A percentile compares a stretch with the other conserved stretches of the same genome.
These are phyloP conservation scores for Lethenteron reissneri DNA, from an alignment of 2,113 vertebrate genomes.

Conservation along the genomic window DNA sequence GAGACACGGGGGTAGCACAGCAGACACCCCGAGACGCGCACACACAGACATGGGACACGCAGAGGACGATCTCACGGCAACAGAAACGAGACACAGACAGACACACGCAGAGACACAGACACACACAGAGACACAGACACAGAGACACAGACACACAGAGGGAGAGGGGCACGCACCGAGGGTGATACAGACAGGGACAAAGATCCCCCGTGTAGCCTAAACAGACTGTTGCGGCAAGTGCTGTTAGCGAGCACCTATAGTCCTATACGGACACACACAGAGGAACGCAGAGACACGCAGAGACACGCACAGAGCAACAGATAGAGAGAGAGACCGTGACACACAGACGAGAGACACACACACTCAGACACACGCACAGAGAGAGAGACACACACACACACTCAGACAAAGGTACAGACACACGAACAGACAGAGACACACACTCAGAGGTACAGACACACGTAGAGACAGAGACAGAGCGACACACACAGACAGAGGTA, in stretches of 20 bases:
- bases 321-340: slow-evolving; percentile 1
- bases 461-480: no score
- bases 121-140: slow-evolving; percentile 7
- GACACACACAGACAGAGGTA: no score
- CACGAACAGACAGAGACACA: no score
- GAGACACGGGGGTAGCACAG: background rate
- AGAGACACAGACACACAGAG: background rate
- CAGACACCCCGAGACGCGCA: background rate
- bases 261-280: no score
- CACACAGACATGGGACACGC: background rate
- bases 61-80: background rate
- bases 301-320: background rate
- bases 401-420: no score
- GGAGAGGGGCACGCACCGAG: background rate
- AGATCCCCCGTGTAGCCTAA: background rate
- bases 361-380: no score
- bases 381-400: no score
- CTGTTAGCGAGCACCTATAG: no score
- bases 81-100: background rate
- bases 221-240: no score
- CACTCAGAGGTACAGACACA: no score
- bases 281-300: background rate
- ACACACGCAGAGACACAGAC: slow-evolving; percentile 11
- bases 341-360: background rate
- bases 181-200: background rate